Evolutionary conservation across 2,888 invertebrate genomes (phyloP).

Genomic region (Habrosyne pyritoides): DNA sequence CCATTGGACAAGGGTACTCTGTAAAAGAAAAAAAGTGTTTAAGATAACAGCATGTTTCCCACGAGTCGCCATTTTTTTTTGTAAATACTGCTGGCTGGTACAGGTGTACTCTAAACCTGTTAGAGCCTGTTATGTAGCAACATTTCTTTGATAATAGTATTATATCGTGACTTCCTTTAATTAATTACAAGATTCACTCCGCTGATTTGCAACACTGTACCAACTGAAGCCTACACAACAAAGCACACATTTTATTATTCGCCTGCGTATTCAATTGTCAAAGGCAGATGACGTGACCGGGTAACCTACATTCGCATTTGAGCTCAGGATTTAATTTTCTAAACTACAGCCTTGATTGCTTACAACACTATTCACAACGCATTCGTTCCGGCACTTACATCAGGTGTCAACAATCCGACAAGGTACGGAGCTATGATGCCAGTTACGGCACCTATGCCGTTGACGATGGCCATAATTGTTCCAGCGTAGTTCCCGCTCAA

Average conservation of each 20-base stretch:
- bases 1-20: conserved; percentile 88
- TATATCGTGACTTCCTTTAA: no score
- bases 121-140: not conserved
- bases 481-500: conserved; percentile 87
- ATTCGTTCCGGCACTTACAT: conserved; percentile 75
- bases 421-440: conserved; percentile 88
- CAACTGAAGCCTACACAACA: not conserved
- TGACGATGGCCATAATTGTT: conserved; percentile 87
- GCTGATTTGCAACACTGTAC: no score
- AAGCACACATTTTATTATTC: conserved; percentile 16
- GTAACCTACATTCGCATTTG: conserved; percentile 19
- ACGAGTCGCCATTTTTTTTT: not conserved
- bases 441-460: conserved; percentile 88
- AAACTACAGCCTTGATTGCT: conserved; percentile 24
- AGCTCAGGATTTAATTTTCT: conserved; percentile 18
- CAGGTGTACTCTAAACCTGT: not conserved
- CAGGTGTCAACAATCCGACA: conserved; percentile 86
- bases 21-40: conserved; percentile 31
- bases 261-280: conserved; percentile 23
- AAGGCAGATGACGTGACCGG: conserved; percentile 22
- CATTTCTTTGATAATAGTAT: no score
- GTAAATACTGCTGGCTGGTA: not conserved
- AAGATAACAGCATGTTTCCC: not conserved
- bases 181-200: no score
- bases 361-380: conserved; percentile 24